Percentiles rank a stretch among this genome's conserved stretches.
phyloP scores from a whole-genome alignment of 2,797 vertebrate genomes.

The Lacerta agilis region DNA sequence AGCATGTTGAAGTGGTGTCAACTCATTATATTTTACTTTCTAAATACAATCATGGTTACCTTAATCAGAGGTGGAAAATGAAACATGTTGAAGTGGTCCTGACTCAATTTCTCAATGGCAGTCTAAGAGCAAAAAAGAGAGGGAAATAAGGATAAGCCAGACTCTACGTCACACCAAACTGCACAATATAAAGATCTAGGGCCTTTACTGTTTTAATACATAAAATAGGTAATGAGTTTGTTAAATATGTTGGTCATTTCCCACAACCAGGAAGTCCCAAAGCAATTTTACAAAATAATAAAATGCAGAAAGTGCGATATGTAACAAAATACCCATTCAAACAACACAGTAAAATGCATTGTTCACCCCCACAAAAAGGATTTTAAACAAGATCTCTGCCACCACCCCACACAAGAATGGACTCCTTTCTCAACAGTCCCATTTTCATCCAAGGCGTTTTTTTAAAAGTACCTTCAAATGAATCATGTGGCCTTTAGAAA shows the following conservation, averaged over 20 bases:
- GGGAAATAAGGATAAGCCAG: conserved; percentile 19
- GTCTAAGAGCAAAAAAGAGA: conserved; percentile 78
- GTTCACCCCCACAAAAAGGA: too few species aligned
- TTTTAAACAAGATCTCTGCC: too few species aligned
- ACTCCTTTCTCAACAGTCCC: not conserved
- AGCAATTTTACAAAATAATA: too few species aligned
- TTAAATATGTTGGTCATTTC: not conserved
- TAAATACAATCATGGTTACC: conserved; percentile 75
- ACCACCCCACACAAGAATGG: too few species aligned
- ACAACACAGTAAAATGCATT: too few species aligned
- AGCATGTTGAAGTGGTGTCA: conserved; percentile 89
- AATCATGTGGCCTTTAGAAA: conserved; percentile 96
- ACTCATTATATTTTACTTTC: not conserved
- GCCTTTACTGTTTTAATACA: not conserved
- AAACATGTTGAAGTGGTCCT: conserved; percentile 92
- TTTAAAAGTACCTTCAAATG: conserved; percentile 88
- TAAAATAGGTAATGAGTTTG: not conserved
- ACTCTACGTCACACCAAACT: not conserved
- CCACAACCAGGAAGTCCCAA: too few species aligned
- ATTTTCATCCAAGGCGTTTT: not conserved
- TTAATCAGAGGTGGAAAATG: conserved; percentile 97
- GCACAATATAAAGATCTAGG: not conserved
- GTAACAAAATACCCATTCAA: too few species aligned
- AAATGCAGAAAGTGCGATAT: too few species aligned
- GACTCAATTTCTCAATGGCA: conserved; percentile 93